Evolutionary conservation across 2,888 invertebrate genomes (phyloP).

Genomic region (Limnephilus rhombicus): DNA sequence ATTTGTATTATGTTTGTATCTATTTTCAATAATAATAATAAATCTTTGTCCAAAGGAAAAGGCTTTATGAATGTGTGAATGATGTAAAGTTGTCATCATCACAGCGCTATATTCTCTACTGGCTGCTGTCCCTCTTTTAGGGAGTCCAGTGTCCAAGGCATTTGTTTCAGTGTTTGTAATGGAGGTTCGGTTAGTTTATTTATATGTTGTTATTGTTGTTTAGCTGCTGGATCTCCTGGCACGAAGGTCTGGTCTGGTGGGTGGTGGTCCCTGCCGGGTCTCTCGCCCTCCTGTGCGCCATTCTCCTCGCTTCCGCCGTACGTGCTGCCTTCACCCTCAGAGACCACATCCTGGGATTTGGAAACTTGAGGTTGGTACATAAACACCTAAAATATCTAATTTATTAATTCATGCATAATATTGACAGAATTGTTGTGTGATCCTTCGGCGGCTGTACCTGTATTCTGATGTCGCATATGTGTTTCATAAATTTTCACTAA

Average conservation of each 20-base stretch:
- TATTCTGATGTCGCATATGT: too few relatives aligned
- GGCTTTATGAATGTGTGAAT: not conserved
- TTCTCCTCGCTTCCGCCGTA: constrained; percentile 90
- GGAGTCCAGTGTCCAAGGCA: too few relatives aligned
- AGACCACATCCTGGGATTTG: constrained; percentile 93
- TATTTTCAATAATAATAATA: too few relatives aligned
- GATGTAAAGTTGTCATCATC: not conserved
- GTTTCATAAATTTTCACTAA: too few relatives aligned
- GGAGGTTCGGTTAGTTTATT: not conserved
- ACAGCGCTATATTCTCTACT: too few relatives aligned
- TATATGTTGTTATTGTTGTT: not conserved
- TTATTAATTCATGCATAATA: not conserved
- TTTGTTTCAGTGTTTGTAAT: too few relatives aligned
- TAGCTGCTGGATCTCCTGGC: constrained; percentile 96
- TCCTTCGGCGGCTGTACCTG: too few relatives aligned
- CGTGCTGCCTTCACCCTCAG: constrained; percentile 94
- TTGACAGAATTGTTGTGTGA: not conserved
- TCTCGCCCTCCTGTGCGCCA: constrained; percentile 87
- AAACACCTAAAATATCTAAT: constrained; percentile 46
- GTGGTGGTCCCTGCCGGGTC: constrained; percentile 93
- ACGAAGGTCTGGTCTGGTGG: constrained; percentile 97
- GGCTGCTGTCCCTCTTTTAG: too few relatives aligned
- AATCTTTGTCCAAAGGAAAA: too few relatives aligned
- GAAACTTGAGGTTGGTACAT: constrained; percentile 81
- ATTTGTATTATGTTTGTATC: too few relatives aligned